phyloP scores from a whole-genome alignment of 2,797 vertebrate species.

The Macropus fuliginosus region DNA sequence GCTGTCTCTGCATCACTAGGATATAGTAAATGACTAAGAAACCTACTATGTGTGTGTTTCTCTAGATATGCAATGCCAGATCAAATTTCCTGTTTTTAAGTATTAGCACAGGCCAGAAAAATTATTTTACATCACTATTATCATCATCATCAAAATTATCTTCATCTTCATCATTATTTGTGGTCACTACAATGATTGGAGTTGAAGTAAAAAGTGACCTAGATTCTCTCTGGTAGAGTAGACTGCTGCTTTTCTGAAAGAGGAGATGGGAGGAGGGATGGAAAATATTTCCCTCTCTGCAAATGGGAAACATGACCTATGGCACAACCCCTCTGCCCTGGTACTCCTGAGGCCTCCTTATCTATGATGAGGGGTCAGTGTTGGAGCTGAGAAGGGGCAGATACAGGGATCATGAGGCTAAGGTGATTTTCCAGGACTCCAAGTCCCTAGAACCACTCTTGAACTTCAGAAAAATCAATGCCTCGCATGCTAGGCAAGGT shows the following conservation, averaged over 20 bases:
- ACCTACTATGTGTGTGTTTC: background rate
- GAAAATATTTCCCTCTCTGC: background rate
- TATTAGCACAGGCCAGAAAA: background rate
- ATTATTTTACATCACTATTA: background rate
- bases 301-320: background rate
- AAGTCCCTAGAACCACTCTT: no score
- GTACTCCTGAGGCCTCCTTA: background rate
- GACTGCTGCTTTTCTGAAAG: background rate
- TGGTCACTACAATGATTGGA: fast-evolving
- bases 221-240: background rate
- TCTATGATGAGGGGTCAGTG: background rate
- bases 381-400: background rate
- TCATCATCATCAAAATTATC: background rate
- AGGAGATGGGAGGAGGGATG: background rate
- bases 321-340: background rate
- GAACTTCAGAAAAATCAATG: background rate
- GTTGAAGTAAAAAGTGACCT: fast-evolving
- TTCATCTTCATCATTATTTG: background rate
- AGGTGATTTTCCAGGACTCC: background rate
- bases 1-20: background rate
- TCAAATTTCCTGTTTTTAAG: background rate
- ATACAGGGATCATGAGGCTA: background rate
- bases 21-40: background rate
- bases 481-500: fast-evolving
- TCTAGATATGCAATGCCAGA: background rate